Conservation (phyloP, 1,140 invertebrate species). For the Ectropis grisescens region DNA sequence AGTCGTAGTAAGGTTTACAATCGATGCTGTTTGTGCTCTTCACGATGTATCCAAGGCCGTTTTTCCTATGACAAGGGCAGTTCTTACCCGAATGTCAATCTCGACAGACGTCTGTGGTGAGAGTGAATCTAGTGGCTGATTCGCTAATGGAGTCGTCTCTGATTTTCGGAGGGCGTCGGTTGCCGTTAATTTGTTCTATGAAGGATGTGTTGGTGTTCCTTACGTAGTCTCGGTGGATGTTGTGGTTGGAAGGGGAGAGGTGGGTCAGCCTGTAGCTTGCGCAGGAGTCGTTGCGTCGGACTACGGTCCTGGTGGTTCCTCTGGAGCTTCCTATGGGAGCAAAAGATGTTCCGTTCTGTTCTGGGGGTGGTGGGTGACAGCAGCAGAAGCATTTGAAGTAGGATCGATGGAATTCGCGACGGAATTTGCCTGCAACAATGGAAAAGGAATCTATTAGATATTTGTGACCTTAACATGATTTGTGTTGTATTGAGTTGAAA, state of each 20-base stretch:
- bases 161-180: slow-evolving; percentile 30
- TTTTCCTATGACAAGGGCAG: slow-evolving; percentile 30
- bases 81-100: slow-evolving; percentile 53
- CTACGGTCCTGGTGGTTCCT: slow-evolving; percentile 43
- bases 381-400: slow-evolving; percentile 68
- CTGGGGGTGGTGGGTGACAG: slow-evolving; percentile 26
- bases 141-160: slow-evolving; percentile 60
- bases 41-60: slow-evolving; percentile 41
- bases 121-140: slow-evolving; percentile 49
- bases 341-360: slow-evolving; percentile 52
- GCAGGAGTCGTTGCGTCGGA: slow-evolving; percentile 56
- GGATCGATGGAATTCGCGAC: slow-evolving; percentile 66
- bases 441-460: slow-evolving; percentile 6
- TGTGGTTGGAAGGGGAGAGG: slow-evolving; percentile 58
- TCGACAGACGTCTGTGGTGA: slow-evolving; percentile 47
- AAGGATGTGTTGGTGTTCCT: slow-evolving; percentile 57
- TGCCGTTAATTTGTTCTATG: slow-evolving; percentile 61
- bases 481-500: slow-evolving; percentile 13
- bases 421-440: slow-evolving; percentile 74
- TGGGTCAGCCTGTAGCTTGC: slow-evolving; percentile 58
- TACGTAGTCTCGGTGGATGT: slow-evolving; percentile 43
- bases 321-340: slow-evolving; percentile 46
- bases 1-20: slow-evolving; percentile 56
- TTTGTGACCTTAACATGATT: slow-evolving; percentile 9
- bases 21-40: slow-evolving; percentile 49